Base-by-base conservation (phyloP, 2,113 vertebrate genomes). In the Platysternon megacephalum region DNA sequence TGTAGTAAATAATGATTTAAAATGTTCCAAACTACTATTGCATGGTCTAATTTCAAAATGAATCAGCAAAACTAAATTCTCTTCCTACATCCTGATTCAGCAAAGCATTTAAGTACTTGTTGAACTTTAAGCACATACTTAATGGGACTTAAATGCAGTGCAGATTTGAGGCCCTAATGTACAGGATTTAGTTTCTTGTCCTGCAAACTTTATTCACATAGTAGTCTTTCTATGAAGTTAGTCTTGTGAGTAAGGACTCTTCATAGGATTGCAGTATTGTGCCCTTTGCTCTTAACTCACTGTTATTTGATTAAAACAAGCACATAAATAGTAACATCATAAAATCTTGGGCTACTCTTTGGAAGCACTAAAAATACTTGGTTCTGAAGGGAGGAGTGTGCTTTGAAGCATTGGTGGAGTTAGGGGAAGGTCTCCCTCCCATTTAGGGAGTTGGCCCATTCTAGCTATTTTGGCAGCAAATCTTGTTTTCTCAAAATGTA, bases 381-480 rank as follows among this genome's bases (percentile, higher is more conserved):
- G 17, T 72, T 39, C 35, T 72, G 19, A 72, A 72, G 65, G n/a
- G n/a, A 72, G 17, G 19, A 39, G n/a, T 22, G n/a, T 72, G 17
- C 65, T 72, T n/a, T 72, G 65, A 72, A 39, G 65, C n/a, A 39
- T 8, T 3, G n/a, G 19, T 0, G 5, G 87, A 51, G 82, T 56
- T 24, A 12, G 8, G 55, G 85, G 24, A 88, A 94, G 26, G 85
- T 32, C 65, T 68, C 35, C 35, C 91, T 82, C 80, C 72, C 94
- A 94, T 83, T 92, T 81, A 89, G 94, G 97, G 92, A 97, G 94
- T 86, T 81, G 95, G 65, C 91, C 29, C 94, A 44, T 74, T 39
- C 92, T 90, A 72, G 95, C 85, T 97, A 68, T 97, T 97, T 97
- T 97, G 97, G 95, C 96, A 97, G 96, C 97, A 95, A 1, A 44